A percentile compares a stretch with the other conserved stretches of the same genome.
These are phyloP conservation scores for Goniozus legneri DNA, from an alignment of 1,140 invertebrate species.

Conservation along the genomic window DNA sequence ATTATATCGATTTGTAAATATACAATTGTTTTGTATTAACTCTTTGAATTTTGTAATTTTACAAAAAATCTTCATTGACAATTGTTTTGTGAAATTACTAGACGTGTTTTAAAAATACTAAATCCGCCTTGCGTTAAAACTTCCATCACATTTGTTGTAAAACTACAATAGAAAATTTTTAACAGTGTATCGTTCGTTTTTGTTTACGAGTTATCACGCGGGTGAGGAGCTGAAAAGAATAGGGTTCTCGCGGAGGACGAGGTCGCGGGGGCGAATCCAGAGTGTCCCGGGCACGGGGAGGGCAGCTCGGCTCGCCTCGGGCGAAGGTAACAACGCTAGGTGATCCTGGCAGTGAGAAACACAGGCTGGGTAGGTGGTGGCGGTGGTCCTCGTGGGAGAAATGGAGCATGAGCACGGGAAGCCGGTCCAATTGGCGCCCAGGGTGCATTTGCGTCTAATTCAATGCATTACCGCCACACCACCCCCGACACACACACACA, in stretches of 20 bases:
- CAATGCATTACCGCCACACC: conserved; percentile 40
- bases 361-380: conserved; percentile 19
- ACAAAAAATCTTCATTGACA: no score
- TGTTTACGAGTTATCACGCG: conserved; percentile 14
- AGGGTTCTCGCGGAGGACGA: conserved; percentile 3
- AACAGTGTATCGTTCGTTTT: conserved; percentile 7
- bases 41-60: no score
- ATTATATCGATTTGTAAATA: no score
- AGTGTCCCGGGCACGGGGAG: background rate
- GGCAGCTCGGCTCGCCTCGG: background rate
- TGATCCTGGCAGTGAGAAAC: background rate
- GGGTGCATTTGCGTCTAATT: conserved; percentile 52
- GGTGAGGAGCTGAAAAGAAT: background rate
- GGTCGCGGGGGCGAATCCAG: conserved; percentile 16
- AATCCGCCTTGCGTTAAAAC: no score
- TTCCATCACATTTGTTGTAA: no score
- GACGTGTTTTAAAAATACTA: no score
- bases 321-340: background rate
- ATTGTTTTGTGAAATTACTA: no score
- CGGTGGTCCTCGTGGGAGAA: conserved; percentile 35
- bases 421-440: conserved; percentile 47
- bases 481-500: conserved; percentile 4
- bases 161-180: no score
- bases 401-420: conserved; percentile 44
- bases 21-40: no score